Percentiles rank a stretch among this genome's conserved stretches.
Evolutionary conservation across 2,797 vertebrate genomes (phyloP).

Genomic region (Myripristis murdjan): DNA sequence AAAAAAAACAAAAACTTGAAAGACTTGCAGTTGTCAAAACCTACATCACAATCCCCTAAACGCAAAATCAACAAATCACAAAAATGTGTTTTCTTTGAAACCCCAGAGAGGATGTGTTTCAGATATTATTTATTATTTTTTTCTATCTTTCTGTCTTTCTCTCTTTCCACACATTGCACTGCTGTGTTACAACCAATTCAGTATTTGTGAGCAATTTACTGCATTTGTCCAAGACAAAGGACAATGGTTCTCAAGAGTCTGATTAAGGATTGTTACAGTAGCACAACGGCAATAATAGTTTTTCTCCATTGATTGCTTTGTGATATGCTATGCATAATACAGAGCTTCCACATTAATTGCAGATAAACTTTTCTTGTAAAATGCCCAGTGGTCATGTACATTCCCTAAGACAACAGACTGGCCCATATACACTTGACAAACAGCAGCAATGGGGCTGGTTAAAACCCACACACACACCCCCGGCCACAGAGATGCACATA

Average conservation of each 20-base stretch:
- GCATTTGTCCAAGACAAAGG: background rate
- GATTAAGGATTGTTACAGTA: background rate
- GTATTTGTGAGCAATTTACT: constrained; percentile 21
- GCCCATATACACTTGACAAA: constrained; percentile 34
- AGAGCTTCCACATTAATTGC: constrained; percentile 14
- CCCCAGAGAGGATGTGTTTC: background rate
- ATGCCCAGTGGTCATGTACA: constrained; percentile 15
- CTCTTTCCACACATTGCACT: background rate
- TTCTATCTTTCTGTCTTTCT: too few species aligned
- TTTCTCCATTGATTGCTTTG: constrained; percentile 6
- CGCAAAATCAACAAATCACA: constrained; percentile 39
- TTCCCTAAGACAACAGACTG: too few species aligned
- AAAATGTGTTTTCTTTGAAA: constrained; percentile 4
- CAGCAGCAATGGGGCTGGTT: background rate
- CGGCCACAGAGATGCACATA: constrained; percentile 1
- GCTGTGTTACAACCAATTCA: background rate
- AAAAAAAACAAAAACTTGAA: constrained; percentile 47
- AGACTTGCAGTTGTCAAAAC: constrained; percentile 59
- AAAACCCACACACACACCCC: constrained; percentile 1
- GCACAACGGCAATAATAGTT: background rate
- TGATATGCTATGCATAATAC: constrained; percentile 8
- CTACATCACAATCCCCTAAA: constrained; percentile 38
- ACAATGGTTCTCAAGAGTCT: background rate
- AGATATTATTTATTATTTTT: background rate
- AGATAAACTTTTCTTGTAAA: constrained; percentile 22